phyloP scores from a whole-genome alignment of 2,113 vertebrate species.

The Chaenogobius annularis region DNA sequence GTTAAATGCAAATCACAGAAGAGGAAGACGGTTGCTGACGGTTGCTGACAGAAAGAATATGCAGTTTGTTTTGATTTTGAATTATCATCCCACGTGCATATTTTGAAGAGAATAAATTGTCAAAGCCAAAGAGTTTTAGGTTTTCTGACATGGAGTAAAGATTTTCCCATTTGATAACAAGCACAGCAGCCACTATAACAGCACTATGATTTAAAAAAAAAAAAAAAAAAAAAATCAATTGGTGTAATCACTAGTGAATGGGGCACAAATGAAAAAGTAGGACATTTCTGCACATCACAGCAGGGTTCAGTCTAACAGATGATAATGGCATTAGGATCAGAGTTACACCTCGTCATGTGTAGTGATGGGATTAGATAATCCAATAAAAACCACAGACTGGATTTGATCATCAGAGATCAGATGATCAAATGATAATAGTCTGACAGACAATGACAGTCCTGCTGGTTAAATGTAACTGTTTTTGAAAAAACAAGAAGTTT shows the following conservation, averaged over 20 bases:
- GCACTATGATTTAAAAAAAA: constrained; percentile 25
- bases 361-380: constrained; percentile 27
- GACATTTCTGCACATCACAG: constrained; percentile 20
- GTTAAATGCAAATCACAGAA: background rate
- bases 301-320: constrained; percentile 38
- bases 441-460: background rate
- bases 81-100: background rate
- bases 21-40: no score
- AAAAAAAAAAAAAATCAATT: constrained; percentile 64
- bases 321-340: constrained; percentile 33
- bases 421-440: background rate
- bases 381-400: constrained; percentile 23
- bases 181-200: constrained; percentile 39
- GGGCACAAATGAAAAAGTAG: constrained; percentile 36
- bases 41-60: no score
- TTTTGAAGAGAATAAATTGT: background rate
- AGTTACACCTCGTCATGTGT: constrained; percentile 28
- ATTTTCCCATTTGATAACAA: constrained; percentile 33
- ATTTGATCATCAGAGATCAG: constrained; percentile 15
- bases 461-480: no score
- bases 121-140: background rate
- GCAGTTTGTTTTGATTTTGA: background rate
- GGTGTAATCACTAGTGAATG: constrained; percentile 33
- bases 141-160: background rate
- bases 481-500: no score